Evolutionary conservation across 2,888 invertebrate genomes (phyloP).

Genomic region (Brenthis daphne): DNA sequence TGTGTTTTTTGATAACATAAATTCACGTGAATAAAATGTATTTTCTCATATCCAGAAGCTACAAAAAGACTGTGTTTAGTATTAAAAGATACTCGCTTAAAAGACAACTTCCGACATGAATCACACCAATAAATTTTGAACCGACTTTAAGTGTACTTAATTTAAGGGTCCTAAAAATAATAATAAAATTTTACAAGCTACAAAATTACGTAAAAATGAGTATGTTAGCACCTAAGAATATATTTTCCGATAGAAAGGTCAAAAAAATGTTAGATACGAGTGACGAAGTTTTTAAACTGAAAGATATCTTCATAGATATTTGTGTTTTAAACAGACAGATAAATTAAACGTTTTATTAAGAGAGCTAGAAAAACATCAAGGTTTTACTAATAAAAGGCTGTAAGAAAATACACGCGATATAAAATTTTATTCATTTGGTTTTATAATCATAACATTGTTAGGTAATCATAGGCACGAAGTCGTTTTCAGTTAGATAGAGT

Average conservation of each 20-base stretch:
- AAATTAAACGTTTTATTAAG: background rate
- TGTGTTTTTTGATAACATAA: conserved; percentile 4
- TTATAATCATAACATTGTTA: too few relatives aligned
- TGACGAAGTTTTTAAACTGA: too few relatives aligned
- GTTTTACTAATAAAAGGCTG: background rate
- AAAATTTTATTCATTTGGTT: too few relatives aligned
- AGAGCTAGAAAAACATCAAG: too few relatives aligned
- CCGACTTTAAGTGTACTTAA: conserved; percentile 31
- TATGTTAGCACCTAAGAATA: conserved; percentile 32
- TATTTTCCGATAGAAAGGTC: background rate
- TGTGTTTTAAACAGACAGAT: background rate
- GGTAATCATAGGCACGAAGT: too few relatives aligned
- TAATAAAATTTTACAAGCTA: conserved; percentile 43
- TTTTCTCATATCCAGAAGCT: background rate
- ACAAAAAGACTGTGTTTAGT: too few relatives aligned
- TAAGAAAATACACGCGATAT: too few relatives aligned
- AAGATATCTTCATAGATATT: too few relatives aligned
- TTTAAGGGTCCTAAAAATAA: conserved; percentile 39
- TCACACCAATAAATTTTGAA: conserved; percentile 27
- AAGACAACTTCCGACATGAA: conserved; percentile 29
- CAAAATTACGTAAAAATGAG: conserved; percentile 43
- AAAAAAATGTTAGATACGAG: background rate
- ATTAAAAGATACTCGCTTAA: conserved; percentile 10
- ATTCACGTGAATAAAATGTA: conserved; percentile 2
- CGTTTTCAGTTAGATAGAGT: too few relatives aligned